These are phyloP conservation scores for Lithophane semibrunnea DNA, from an alignment of 2,888 invertebrate species.

Conservation along the genomic window DNA sequence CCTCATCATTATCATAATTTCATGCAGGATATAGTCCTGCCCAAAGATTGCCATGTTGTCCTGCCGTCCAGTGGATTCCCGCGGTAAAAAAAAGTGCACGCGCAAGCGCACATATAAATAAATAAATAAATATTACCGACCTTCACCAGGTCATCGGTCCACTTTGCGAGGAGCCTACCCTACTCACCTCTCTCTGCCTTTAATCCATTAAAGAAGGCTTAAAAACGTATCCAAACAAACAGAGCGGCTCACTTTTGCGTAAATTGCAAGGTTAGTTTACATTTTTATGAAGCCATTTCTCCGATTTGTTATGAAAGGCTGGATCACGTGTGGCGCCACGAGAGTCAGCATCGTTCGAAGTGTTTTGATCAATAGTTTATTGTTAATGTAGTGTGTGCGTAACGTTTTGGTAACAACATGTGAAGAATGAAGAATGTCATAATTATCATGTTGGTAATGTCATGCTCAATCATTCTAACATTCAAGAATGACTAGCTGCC, in stretches of 20 bases:
- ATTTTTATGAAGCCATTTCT: conserved; percentile 20
- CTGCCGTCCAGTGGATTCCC: not conserved
- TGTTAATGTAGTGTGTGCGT: conserved; percentile 3
- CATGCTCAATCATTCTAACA: not conserved
- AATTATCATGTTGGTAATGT: not conserved
- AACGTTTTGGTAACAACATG: conserved; percentile 7
- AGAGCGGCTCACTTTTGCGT: not conserved
- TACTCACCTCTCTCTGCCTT: not conserved
- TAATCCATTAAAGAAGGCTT: not conserved
- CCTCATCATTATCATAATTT: not conserved
- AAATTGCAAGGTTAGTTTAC: not conserved
- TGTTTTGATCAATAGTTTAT: conserved; percentile 23
- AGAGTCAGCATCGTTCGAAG: not conserved
- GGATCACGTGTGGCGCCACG: conserved; percentile 13
- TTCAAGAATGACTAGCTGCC: too few species aligned
- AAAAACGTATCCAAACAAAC: not conserved
- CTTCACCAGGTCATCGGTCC: not conserved
- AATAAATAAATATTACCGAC: not conserved
- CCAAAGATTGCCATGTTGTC: not conserved
- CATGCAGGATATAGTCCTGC: not conserved
- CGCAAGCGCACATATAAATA: too few species aligned
- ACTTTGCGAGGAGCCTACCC: not conserved
- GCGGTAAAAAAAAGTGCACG: not conserved
- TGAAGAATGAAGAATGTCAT: conserved; percentile 4
- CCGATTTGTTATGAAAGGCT: conserved; percentile 11